phyloP scores from a whole-genome alignment of 2,797 vertebrate species.

The Champsocephalus esox region DNA sequence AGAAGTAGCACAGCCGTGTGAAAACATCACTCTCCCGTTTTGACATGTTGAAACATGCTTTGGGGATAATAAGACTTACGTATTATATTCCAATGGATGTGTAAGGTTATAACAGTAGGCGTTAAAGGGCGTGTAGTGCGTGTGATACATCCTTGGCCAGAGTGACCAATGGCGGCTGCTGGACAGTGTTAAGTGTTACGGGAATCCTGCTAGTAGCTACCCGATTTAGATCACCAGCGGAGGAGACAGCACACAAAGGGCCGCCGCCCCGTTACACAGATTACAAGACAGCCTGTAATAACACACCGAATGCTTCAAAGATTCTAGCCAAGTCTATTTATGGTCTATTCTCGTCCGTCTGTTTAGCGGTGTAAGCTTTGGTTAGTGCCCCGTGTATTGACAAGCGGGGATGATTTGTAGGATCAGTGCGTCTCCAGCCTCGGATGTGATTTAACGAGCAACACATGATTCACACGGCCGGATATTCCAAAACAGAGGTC shows the following conservation, averaged over 20 bases:
- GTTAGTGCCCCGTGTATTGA: constrained; percentile 34
- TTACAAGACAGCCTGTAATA: rapidly evolving
- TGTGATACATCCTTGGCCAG: constrained; percentile 20
- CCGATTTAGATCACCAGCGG: constrained; percentile 59
- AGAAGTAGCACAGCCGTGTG: background rate
- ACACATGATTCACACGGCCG: constrained; percentile 8
- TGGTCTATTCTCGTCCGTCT: background rate
- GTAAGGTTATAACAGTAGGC: rapidly evolving
- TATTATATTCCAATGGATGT: rapidly evolving
- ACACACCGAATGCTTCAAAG: background rate
- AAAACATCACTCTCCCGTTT: background rate
- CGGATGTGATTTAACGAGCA: constrained; percentile 32
- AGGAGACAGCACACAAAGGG: constrained; percentile 49
- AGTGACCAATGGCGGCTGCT: constrained; percentile 66
- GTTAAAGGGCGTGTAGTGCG: constrained; percentile 3
- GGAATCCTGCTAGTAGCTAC: constrained; percentile 43
- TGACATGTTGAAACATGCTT: background rate
- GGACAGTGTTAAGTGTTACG: constrained; percentile 41
- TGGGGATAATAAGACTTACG: background rate
- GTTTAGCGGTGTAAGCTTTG: background rate
- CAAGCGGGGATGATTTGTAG: constrained; percentile 47
- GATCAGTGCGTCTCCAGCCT: constrained; percentile 23
- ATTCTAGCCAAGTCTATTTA: background rate
- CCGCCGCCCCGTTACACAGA: constrained; percentile 39
- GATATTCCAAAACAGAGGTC: background rate